Conservation (phyloP, 2,888 invertebrate genomes). For the Drosophila tripunctata region DNA sequence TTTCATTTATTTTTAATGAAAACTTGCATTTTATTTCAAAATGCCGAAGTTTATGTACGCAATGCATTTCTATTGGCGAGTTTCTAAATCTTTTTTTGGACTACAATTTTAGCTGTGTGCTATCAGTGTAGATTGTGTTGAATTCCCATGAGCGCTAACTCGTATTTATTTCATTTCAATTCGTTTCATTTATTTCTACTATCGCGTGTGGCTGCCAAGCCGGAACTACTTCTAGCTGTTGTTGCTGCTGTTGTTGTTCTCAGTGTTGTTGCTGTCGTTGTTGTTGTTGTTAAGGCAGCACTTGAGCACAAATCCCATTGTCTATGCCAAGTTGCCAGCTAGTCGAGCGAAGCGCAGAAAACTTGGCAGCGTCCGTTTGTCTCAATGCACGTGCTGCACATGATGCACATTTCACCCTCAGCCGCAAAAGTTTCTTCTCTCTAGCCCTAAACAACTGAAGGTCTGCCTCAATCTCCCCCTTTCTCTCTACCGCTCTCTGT, state of each 20-base stretch:
- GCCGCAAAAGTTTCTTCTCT: background rate
- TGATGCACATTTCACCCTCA: constrained; percentile 33
- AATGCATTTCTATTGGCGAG: no score
- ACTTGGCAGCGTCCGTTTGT: constrained; percentile 46
- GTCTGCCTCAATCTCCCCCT: background rate
- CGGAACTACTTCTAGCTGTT: constrained; percentile 39
- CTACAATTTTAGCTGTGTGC: no score
- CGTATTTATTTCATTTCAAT: constrained; percentile 65
- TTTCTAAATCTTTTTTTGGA: no score
- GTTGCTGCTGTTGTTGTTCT: background rate
- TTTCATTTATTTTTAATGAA: no score
- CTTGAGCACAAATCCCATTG: constrained; percentile 50
- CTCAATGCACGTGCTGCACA: constrained; percentile 44
- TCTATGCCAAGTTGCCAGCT: constrained; percentile 56
- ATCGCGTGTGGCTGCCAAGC: constrained; percentile 49
- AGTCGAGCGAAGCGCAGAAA: constrained; percentile 42
- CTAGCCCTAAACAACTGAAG: background rate
- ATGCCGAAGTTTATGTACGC: no score
- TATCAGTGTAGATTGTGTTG: background rate
- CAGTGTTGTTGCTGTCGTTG: background rate
- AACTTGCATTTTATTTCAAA: no score
- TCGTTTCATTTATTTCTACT: constrained; percentile 56
- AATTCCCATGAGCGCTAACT: constrained; percentile 33
- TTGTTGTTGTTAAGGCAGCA: constrained; percentile 21
- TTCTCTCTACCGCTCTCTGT: background rate